Evolutionary conservation across 2,113 vertebrate genomes (phyloP).

Genomic region (Labeo catla): DNA sequence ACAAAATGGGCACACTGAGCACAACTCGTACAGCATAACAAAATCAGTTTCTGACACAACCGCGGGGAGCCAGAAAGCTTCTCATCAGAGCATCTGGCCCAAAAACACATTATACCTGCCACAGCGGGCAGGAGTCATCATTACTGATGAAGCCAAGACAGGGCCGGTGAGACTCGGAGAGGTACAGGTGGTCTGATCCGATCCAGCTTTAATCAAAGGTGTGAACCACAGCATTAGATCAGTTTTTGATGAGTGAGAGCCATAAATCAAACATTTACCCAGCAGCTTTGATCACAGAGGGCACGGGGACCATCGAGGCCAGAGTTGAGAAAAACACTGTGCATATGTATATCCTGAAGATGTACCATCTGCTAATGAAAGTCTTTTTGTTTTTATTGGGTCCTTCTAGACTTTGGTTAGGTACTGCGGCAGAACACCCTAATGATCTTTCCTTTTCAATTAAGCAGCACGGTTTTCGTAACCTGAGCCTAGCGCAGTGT

Average conservation of each 20-base stretch:
- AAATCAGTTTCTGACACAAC: constrained; percentile 29
- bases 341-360: constrained; percentile 28
- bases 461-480: constrained; percentile 35
- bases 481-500: constrained; percentile 27
- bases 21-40: background rate
- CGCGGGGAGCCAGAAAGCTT: constrained; percentile 24
- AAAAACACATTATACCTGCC: constrained; percentile 18
- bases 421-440: constrained; percentile 26
- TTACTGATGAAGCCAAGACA: constrained; percentile 7
- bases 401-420: constrained; percentile 36
- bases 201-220: constrained; percentile 30
- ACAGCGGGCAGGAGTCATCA: constrained; percentile 17
- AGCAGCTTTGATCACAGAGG: constrained; percentile 19
- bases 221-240: constrained; percentile 22
- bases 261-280: constrained; percentile 10
- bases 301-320: background rate
- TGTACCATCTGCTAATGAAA: constrained; percentile 47
- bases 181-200: background rate
- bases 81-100: constrained; percentile 29
- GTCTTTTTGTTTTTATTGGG: constrained; percentile 49
- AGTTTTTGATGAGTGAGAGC: constrained; percentile 13
- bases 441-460: constrained; percentile 59
- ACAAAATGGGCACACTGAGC: background rate
- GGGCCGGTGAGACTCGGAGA: background rate
- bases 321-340: constrained; percentile 38